A percentile compares a stretch with the other conserved stretches of the same genome.
These are phyloP conservation scores for Stegodyphus mimosarum DNA, from an alignment of 1,140 invertebrate genomes.

Conservation along the genomic window DNA sequence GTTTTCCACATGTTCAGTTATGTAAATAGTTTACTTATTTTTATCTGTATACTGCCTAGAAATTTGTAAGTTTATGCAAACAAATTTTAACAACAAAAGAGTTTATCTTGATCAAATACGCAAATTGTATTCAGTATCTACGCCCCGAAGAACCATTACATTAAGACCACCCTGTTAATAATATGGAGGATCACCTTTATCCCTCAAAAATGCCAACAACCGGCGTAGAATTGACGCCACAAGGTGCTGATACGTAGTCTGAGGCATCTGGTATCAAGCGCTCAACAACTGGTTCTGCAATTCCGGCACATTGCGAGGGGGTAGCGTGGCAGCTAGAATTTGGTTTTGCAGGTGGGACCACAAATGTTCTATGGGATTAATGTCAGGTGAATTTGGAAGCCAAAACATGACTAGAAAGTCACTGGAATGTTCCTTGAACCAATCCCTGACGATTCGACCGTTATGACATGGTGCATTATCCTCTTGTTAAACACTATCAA, in stretches of 20 bases:
- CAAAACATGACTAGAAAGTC: conserved; percentile 7
- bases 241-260: conserved; percentile 15
- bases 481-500: not conserved
- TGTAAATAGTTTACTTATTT: too few species aligned
- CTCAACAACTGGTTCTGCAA: conserved; percentile 11
- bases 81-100: too few species aligned
- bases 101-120: too few species aligned
- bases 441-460: not conserved
- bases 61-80: too few species aligned
- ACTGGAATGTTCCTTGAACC: conserved; percentile 7
- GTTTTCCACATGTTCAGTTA: too few species aligned
- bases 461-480: conserved; percentile 5
- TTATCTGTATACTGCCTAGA: too few species aligned
- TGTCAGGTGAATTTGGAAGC: conserved; percentile 4
- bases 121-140: too few species aligned
- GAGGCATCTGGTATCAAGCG: not conserved
- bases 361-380: not conserved
- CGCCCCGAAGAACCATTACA: too few species aligned
- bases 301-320: conserved; percentile 2
- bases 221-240: not conserved
- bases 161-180: conserved; percentile 5
- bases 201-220: conserved; percentile 1
- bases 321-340: not conserved
- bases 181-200: not conserved
- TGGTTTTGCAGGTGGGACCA: not conserved